These are phyloP conservation scores for Fratercula arctica DNA, from an alignment of 2,797 vertebrate genomes.

Conservation along the genomic window DNA sequence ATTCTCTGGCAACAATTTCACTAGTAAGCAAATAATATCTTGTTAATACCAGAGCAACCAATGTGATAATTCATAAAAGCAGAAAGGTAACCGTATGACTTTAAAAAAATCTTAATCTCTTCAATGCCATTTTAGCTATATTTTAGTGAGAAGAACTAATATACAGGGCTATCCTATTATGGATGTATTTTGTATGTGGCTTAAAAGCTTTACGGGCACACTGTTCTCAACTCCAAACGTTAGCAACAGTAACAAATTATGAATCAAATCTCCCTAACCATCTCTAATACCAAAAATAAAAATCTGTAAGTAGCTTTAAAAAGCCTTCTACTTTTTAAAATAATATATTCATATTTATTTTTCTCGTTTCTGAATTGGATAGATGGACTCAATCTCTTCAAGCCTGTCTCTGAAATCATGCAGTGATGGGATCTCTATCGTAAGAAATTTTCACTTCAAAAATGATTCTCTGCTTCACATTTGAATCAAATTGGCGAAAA, in stretches of 20 bases:
- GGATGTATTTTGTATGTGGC: background rate
- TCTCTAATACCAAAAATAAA: background rate
- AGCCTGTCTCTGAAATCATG: background rate
- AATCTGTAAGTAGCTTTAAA: background rate
- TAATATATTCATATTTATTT: background rate
- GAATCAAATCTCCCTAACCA: background rate
- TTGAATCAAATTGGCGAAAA: background rate
- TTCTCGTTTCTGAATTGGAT: background rate
- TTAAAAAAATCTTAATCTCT: background rate
- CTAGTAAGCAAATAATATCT: background rate
- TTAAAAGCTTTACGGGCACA: background rate
- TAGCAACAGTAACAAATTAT: background rate
- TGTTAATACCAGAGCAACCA: background rate
- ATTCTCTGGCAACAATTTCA: background rate
- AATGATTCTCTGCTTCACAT: background rate
- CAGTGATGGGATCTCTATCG: background rate
- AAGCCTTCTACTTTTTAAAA: accelerated
- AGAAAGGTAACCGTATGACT: background rate
- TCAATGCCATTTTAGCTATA: background rate
- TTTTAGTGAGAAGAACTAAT: background rate
- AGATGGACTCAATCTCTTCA: background rate
- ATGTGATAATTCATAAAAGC: background rate
- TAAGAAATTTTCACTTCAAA: background rate
- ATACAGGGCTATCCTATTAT: background rate
- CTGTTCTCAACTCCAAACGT: background rate